Evolutionary conservation across 23 tunicate species (phyloP).

Genomic region (Halocynthia aurantium): DNA sequence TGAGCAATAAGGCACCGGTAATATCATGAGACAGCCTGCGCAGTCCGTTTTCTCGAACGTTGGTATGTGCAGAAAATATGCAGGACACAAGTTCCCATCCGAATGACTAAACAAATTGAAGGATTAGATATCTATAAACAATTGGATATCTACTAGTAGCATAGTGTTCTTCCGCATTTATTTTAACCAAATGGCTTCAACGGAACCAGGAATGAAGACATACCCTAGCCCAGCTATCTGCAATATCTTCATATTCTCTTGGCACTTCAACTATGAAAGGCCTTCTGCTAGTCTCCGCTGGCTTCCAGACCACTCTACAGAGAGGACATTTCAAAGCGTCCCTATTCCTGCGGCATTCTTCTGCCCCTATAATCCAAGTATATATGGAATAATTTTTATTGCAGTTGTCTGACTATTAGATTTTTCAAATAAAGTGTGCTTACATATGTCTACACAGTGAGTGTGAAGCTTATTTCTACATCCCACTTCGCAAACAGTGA

Average conservation of each 20-base stretch:
- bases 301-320: conserved; percentile 83
- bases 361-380: conserved; percentile 53
- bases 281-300: conserved; percentile 48
- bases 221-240: conserved; percentile 84
- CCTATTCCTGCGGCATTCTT: conserved; percentile 73
- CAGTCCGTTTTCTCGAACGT: conserved; percentile 75
- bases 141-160: neutral
- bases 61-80: conserved; percentile 66
- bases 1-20: conserved; percentile 69
- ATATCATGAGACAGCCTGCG: conserved; percentile 88
- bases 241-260: conserved; percentile 58
- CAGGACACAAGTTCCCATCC: conserved; percentile 88
- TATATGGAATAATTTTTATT: neutral
- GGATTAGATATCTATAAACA: neutral
- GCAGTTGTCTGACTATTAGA: neutral
- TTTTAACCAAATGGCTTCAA: neutral
- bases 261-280: conserved; percentile 82
- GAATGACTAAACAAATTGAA: conserved; percentile 39
- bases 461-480: conserved; percentile 91
- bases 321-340: conserved; percentile 77
- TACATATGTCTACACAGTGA: conserved; percentile 90
- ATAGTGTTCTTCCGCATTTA: too few relatives aligned
- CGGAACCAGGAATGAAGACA: neutral
- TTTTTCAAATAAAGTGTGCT: conserved; percentile 7
- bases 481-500: conserved; percentile 90